Evolutionary conservation across 2,113 vertebrate genomes (phyloP).

Genomic region (Strix uralensis): DNA sequence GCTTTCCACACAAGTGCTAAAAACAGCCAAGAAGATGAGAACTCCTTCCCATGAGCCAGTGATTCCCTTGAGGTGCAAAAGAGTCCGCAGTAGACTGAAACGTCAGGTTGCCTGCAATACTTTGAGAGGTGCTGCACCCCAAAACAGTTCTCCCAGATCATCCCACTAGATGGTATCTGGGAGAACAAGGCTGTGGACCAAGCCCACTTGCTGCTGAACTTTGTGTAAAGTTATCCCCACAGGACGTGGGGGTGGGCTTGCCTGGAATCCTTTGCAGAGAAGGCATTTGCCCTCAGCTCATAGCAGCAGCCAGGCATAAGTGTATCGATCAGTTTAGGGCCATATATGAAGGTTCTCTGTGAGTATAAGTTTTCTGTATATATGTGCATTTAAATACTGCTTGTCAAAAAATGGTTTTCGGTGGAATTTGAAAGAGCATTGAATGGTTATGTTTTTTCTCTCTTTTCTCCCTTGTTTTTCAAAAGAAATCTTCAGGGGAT

Average conservation of each 20-base stretch:
- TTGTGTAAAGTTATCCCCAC: neutral
- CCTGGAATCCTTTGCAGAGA: neutral
- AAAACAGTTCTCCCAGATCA: neutral
- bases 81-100: neutral
- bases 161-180: neutral
- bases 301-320: neutral
- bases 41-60: neutral
- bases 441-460: neutral
- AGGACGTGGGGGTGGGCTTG: neutral
- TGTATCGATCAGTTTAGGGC: neutral
- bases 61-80: neutral
- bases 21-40: neutral
- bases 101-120: neutral
- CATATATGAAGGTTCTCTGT: neutral
- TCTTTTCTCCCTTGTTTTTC: neutral
- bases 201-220: neutral
- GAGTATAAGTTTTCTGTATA: neutral
- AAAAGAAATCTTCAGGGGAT: constrained; percentile 36
- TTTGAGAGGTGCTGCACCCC: neutral
- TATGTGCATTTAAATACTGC: neutral
- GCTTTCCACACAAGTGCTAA: rapidly evolving
- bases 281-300: neutral
- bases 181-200: neutral
- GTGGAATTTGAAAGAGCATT: neutral
- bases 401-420: neutral